These are phyloP conservation scores for Electrophaes corylata DNA, from an alignment of 2,888 invertebrate species.

Conservation along the genomic window DNA sequence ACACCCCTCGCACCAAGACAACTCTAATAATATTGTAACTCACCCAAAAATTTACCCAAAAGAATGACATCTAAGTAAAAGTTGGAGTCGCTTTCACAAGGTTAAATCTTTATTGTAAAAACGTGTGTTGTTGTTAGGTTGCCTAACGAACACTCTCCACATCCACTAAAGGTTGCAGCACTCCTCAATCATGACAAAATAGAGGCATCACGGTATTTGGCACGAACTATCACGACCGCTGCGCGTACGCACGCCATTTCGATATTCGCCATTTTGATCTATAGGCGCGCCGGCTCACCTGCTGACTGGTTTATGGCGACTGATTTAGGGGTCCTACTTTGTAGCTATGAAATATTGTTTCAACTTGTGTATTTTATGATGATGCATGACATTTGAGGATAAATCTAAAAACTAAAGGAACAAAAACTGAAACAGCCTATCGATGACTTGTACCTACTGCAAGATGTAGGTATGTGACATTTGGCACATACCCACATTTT, in stretches of 20 bases:
- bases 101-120: no score
- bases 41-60: no score
- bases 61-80: no score
- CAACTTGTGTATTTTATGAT: neutral
- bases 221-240: slow-evolving; percentile 35
- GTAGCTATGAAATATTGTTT: slow-evolving; percentile 24
- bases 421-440: no score
- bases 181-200: slow-evolving; percentile 25
- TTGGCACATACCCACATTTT: no score
- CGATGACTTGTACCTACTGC: no score
- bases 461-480: no score
- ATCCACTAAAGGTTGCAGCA: slow-evolving; percentile 10
- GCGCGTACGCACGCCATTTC: slow-evolving; percentile 55
- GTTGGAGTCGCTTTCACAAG: no score
- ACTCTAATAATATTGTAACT: no score
- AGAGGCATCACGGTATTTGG: slow-evolving; percentile 29
- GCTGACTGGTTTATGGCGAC: slow-evolving; percentile 30
- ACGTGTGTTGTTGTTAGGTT: no score
- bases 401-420: neutral
- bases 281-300: slow-evolving; percentile 38
- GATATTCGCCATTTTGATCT: slow-evolving; percentile 41
- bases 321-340: slow-evolving; percentile 32
- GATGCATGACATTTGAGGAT: neutral
- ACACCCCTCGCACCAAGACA: no score
- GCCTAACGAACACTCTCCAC: neutral